A percentile compares a stretch with the other conserved stretches of the same genome.
Evolutionary conservation across 1,140 invertebrate species (phyloP).

Genomic region (Zophobas atratus): DNA sequence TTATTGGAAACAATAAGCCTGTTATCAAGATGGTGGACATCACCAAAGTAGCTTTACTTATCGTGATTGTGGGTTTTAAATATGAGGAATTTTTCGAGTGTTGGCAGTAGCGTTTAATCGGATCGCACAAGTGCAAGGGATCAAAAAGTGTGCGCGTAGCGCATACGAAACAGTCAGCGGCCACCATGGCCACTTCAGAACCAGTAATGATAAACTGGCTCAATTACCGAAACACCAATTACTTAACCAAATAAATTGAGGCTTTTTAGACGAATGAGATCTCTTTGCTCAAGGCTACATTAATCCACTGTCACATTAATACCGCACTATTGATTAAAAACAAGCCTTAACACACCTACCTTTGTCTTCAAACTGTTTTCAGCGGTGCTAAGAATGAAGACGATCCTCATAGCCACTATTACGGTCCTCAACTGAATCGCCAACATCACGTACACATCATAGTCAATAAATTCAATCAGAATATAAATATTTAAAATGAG

Average conservation of each 20-base stretch:
- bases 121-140: neutral
- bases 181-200: neutral
- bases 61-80: neutral
- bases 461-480: neutral
- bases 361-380: neutral
- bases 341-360: neutral
- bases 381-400: neutral
- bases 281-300: too few species aligned
- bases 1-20: neutral
- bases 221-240: too few species aligned
- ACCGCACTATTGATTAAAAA: too few species aligned
- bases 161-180: slow-evolving; percentile 8
- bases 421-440: neutral
- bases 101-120: neutral
- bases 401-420: neutral
- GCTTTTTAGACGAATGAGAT: too few species aligned
- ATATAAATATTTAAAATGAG: neutral
- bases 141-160: neutral
- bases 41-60: neutral
- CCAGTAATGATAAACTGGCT: too few species aligned
- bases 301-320: too few species aligned
- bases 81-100: slow-evolving; percentile 16
- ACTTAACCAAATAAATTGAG: too few species aligned
- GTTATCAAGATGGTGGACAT: neutral
- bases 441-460: neutral